These are phyloP conservation scores for Pseudorectes ferrugineus DNA, from an alignment of 2,113 vertebrate species.

Conservation along the genomic window DNA sequence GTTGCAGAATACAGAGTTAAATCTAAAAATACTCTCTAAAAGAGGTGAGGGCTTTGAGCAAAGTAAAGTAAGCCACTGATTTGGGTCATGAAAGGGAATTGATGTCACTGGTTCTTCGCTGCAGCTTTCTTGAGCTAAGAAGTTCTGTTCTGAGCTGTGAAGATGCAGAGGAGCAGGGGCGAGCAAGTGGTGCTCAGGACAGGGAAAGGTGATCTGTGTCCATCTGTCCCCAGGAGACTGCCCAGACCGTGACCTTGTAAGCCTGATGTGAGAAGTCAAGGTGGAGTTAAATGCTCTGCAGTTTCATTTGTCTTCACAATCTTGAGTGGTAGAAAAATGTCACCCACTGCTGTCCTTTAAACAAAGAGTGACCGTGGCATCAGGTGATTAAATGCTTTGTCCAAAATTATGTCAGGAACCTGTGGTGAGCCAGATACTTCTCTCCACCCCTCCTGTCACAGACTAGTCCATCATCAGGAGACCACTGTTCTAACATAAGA, in stretches of 20 bases:
- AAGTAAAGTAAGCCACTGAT: constrained; percentile 62
- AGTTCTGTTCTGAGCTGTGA: background rate
- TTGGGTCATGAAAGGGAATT: constrained; percentile 55
- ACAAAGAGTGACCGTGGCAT: background rate
- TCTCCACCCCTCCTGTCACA: background rate
- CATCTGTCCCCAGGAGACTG: background rate
- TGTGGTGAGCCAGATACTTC: background rate
- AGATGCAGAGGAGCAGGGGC: background rate
- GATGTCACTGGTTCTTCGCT: constrained; percentile 27
- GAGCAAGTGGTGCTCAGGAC: background rate
- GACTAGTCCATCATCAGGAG: background rate
- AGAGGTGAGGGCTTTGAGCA: constrained; percentile 46
- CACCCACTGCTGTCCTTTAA: background rate
- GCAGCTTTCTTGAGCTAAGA: background rate
- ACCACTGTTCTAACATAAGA: background rate
- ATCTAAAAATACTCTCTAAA: constrained; percentile 58
- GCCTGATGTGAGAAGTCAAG: background rate
- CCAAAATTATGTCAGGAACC: background rate
- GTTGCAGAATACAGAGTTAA: constrained; percentile 18
- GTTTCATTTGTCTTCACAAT: background rate
- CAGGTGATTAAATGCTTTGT: background rate
- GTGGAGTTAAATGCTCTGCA: background rate
- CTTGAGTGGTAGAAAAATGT: background rate
- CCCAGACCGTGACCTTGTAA: background rate
- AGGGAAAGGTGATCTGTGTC: background rate